Conservation (phyloP, 2,797 vertebrate genomes). For the Hipposideros larvatus region DNA sequence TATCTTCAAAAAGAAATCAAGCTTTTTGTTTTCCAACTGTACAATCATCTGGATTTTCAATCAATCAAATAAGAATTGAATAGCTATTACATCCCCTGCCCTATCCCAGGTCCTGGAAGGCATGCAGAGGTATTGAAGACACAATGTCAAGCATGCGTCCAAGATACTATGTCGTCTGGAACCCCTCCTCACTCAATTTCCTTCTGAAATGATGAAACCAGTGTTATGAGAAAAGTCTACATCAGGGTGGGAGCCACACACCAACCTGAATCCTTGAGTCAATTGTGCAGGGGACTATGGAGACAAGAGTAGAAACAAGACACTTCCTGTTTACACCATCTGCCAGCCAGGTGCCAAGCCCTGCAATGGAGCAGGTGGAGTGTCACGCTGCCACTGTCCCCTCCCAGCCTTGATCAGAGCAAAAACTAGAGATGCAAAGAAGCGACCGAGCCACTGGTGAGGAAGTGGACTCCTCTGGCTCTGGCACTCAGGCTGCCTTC, state of each 20-base stretch:
- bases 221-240: neutral
- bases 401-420: neutral
- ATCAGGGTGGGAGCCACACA: neutral
- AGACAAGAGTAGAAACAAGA: neutral
- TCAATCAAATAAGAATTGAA: neutral
- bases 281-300: neutral
- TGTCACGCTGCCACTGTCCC: neutral
- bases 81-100: neutral
- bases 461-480: neutral
- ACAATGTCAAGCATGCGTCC: neutral
- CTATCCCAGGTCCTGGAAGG: neutral
- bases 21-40: neutral
- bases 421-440: neutral
- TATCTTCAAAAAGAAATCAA: neutral
- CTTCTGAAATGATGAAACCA: neutral
- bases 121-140: neutral
- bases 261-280: neutral
- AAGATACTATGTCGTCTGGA: neutral
- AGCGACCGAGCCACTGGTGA: neutral
- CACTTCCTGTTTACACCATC: no score
- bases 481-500: neutral
- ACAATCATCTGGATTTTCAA: neutral
- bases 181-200: neutral
- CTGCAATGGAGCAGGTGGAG: fast-evolving
- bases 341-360: neutral